Evolutionary conservation across 2,113 vertebrate species (phyloP).

Genomic region (Glaucidium brasilianum): DNA sequence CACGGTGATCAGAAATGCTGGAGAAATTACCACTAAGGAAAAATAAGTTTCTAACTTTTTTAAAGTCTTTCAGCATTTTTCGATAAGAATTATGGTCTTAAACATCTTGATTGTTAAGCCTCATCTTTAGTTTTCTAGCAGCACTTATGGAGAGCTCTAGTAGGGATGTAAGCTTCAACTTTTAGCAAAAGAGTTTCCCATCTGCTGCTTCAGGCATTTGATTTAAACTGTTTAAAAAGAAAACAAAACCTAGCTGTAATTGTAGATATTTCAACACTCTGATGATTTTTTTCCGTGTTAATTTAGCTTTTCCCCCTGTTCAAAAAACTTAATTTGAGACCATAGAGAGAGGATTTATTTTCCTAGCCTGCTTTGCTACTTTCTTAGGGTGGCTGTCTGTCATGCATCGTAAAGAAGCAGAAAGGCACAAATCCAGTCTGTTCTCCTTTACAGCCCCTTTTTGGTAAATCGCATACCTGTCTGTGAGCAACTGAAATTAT

Average conservation of each 20-base stretch:
- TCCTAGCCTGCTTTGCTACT: background rate
- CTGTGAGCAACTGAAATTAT: background rate
- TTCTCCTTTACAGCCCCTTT: background rate
- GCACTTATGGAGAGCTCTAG: background rate
- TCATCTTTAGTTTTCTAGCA: background rate
- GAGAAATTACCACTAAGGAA: background rate
- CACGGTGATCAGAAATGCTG: background rate
- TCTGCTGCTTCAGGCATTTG: background rate
- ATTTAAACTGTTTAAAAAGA: conserved; percentile 45
- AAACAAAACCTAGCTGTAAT: conserved; percentile 21
- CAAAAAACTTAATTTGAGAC: background rate
- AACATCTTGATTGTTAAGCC: background rate
- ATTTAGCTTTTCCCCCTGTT: conserved; percentile 2
- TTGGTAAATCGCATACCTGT: background rate
- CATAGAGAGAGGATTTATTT: background rate
- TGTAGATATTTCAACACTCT: conserved; percentile 24
- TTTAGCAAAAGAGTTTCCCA: background rate
- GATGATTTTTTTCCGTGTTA: conserved; percentile 1
- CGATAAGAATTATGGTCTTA: background rate
- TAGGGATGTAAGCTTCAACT: background rate
- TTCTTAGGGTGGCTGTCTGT: background rate
- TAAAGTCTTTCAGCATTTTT: background rate
- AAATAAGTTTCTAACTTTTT: background rate
- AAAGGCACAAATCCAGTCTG: background rate
- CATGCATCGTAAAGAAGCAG: background rate